phyloP scores from a whole-genome alignment of 2,113 vertebrate genomes.

The Microcebus murinus region DNA sequence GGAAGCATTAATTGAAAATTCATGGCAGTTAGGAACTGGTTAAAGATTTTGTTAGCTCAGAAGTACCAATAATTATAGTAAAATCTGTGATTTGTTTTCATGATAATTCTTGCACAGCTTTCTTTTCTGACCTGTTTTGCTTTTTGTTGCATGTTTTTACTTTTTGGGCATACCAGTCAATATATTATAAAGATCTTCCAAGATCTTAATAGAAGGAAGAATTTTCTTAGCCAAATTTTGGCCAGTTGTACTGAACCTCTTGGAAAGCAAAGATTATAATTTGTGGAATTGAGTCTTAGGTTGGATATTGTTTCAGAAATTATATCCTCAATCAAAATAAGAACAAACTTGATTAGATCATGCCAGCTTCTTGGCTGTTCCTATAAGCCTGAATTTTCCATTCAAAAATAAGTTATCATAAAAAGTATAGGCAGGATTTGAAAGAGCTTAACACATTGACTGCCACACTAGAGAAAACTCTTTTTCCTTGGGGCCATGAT shows the following conservation, averaged over 20 bases:
- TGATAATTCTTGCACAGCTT: background rate
- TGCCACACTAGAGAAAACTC: too few relatives aligned
- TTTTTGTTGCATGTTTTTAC: background rate
- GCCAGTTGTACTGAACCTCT: background rate
- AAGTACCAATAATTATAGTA: slow-evolving; percentile 31
- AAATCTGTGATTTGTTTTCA: background rate
- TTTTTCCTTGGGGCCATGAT: too few relatives aligned
- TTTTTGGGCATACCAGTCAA: background rate
- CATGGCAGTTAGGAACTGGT: background rate
- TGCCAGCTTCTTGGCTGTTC: background rate
- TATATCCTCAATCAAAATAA: background rate
- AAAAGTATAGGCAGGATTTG: background rate
- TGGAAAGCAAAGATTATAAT: background rate
- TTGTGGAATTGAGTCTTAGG: background rate
- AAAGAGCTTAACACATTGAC: background rate
- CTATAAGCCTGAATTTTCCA: background rate
- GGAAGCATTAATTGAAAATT: background rate
- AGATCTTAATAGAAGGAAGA: slow-evolving; percentile 48
- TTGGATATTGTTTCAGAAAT: slow-evolving; percentile 51
- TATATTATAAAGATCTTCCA: background rate
- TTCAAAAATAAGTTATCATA: slow-evolving; percentile 23
- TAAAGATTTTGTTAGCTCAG: background rate
- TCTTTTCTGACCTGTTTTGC: background rate
- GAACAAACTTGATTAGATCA: background rate
- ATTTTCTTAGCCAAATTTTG: slow-evolving; percentile 13